Base-by-base conservation (phyloP, 2,113 vertebrate genomes). In the Theristicus caerulescens region DNA sequence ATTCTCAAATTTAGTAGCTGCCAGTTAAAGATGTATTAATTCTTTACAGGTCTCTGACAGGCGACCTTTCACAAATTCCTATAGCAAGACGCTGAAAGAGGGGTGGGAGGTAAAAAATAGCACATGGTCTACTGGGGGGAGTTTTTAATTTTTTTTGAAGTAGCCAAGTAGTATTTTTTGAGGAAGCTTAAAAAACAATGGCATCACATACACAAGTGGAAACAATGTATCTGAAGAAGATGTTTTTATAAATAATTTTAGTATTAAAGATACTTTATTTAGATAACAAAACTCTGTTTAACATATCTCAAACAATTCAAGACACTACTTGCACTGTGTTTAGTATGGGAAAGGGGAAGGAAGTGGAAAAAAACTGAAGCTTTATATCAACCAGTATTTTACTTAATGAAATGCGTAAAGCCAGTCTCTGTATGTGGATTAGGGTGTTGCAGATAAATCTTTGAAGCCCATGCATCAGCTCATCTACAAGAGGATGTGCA, bases 391-490 rank as follows among this genome's bases (percentile, higher is more conserved):
- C 71, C 81, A 93, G 61, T 72, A 19, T 93, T 96, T 92, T 95
- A 97, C 79, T 97, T 96, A 96, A 94, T 44, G 82, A 92, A 97
- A 64, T 91, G 90, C 61, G 72, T 96, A 97, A 98, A 97, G 93
- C 91, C 96, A 98, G 91, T 71, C 97, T 98, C 95, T 84, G 91
- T 11, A 72, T 52, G 74, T 66, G 94, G 93, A 94, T 97, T 97
- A 95, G 96, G 82, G 90, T 94, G 95, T 86, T 97, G 97, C 80
- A 93, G 93, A 90, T 97, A 97, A 97, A 97, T 94, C 96, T 96
- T 64, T 96, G 95, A 96, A 98, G 96, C 89, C 89, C 95, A 88
- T 87, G 97, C 92, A 97, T 94, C 94, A 98, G 97, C 49, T 97
- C 97, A 95, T 87, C 95, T 97, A 94, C 88, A 49, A 85, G 92